A percentile compares a stretch with the other conserved stretches of the same genome.
Evolutionary conservation across 2,888 invertebrate species (phyloP).

Genomic region (Philonicus albiceps): DNA sequence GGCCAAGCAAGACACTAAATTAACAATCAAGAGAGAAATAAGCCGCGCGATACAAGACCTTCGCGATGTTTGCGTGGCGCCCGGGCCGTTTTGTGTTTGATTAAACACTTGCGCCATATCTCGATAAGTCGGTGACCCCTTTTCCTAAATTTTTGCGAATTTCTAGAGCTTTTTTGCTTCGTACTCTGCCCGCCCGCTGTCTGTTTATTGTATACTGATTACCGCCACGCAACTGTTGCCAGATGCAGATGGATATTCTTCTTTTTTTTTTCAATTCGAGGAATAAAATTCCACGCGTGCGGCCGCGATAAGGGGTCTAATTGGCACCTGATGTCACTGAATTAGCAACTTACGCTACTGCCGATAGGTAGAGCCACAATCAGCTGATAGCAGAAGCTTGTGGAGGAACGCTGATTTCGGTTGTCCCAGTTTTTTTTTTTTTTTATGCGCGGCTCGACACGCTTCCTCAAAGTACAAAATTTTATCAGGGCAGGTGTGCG

Average conservation of each 20-base stretch:
- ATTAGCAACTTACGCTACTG: neutral
- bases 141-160: conserved; percentile 31
- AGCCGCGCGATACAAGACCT: neutral
- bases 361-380: neutral
- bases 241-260: neutral
- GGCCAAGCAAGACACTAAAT: neutral
- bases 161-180: neutral
- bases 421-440: neutral
- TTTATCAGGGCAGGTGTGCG: neutral
- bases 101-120: conserved; percentile 23
- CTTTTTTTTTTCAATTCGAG: neutral
- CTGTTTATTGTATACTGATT: neutral
- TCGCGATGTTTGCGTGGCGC: neutral
- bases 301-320: neutral
- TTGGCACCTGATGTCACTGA: conserved; percentile 10
- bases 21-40: neutral
- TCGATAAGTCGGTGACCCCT: conserved; percentile 40
- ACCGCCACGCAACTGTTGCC: neutral
- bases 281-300: neutral
- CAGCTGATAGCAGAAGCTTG: neutral
- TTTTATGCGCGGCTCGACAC: neutral
- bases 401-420: neutral
- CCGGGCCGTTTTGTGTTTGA: neutral
- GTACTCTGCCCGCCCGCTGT: neutral
- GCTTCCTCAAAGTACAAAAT: neutral